Conservation (phyloP, 2,113 vertebrate genomes). For the Urocitellus parryii region DNA sequence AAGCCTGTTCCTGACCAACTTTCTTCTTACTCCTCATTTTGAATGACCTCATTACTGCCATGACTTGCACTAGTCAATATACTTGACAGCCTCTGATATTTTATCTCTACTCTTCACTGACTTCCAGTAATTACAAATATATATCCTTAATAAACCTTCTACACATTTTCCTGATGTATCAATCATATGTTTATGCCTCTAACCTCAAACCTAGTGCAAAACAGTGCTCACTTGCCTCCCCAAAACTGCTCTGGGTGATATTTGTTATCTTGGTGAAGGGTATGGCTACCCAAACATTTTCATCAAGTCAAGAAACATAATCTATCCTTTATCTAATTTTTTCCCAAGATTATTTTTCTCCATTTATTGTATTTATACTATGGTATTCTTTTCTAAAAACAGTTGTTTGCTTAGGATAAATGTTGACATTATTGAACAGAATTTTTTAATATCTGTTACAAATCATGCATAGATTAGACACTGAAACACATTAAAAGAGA, state of each 20-base stretch:
- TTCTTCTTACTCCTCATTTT: not conserved
- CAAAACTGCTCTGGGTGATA: not conserved
- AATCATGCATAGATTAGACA: not conserved
- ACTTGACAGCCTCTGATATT: not conserved
- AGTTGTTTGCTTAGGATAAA: not conserved
- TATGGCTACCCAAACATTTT: not conserved
- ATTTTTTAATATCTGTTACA: not conserved
- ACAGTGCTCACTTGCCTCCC: not conserved
- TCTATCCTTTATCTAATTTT: not conserved
- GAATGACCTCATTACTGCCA: not conserved
- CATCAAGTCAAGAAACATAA: not conserved
- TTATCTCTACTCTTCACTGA: not conserved
- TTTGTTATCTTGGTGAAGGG: not conserved
- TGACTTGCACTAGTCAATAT: accelerated
- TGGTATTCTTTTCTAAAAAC: not conserved
- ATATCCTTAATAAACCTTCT: not conserved
- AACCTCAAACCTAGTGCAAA: not conserved
- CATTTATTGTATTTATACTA: not conserved
- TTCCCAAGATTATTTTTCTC: not conserved
- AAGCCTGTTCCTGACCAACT: not conserved
- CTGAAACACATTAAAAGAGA: not conserved
- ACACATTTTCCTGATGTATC: not conserved
- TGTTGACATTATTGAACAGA: not conserved
- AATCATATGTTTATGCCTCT: not conserved
- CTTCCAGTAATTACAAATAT: not conserved